Evolutionary conservation across 2,888 invertebrate genomes (phyloP).

Genomic region (Dascillus cervinus): DNA sequence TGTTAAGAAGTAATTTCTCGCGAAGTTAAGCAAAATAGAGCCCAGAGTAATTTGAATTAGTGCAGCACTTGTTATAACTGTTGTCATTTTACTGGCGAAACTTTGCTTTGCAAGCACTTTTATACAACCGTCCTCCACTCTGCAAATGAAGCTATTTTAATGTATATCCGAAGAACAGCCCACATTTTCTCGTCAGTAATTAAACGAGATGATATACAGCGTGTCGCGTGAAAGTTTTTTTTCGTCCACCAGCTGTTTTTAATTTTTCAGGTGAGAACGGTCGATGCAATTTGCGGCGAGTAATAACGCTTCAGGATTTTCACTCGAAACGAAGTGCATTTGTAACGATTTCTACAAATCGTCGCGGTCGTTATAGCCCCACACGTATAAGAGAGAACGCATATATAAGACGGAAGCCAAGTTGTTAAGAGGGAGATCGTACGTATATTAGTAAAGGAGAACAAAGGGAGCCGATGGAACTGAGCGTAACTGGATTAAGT

Average conservation of each 20-base stretch:
- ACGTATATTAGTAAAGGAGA: conserved; percentile 25
- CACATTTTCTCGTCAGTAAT: no score
- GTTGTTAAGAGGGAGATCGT: not conserved
- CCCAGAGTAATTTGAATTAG: not conserved
- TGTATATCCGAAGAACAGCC: no score
- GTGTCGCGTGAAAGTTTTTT: no score
- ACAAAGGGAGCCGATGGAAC: conserved; percentile 26
- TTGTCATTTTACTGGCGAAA: not conserved
- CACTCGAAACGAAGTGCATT: no score
- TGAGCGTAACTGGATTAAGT: conserved; percentile 36
- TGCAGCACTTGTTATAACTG: not conserved
- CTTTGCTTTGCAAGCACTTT: not conserved
- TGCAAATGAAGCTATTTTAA: no score
- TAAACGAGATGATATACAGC: not conserved
- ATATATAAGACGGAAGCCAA: not conserved
- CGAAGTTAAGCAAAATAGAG: not conserved
- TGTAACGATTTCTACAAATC: no score
- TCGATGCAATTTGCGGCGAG: no score
- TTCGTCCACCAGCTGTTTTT: no score
- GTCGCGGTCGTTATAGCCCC: no score
- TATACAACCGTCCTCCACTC: not conserved
- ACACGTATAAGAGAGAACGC: no score
- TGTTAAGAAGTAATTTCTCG: not conserved
- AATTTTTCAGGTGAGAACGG: no score
- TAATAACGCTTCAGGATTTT: no score